Percentiles rank a stretch among this genome's conserved stretches.
These are phyloP conservation scores for Eumaeus atala DNA, from an alignment of 1,140 invertebrate species.

Conservation along the genomic window DNA sequence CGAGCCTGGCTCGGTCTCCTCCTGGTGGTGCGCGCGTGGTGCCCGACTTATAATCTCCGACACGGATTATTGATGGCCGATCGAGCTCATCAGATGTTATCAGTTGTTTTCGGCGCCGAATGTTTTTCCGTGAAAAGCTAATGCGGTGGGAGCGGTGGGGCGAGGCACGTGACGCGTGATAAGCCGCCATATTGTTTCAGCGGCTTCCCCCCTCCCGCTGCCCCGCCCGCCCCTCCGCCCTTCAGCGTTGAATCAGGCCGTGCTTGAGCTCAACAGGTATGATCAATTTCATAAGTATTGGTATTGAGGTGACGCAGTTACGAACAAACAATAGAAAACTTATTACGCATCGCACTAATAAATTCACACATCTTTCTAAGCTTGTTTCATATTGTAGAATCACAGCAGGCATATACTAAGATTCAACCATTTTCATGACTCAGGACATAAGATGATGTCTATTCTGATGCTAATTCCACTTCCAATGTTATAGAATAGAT, in stretches of 20 bases:
- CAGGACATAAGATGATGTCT: no score
- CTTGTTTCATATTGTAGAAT: neutral
- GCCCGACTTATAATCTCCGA: neutral
- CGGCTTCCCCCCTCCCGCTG: constrained; percentile 21
- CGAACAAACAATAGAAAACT: neutral
- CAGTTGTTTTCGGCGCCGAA: constrained; percentile 64
- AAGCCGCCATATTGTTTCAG: constrained; percentile 65
- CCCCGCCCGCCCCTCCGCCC: constrained; percentile 19
- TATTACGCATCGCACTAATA: neutral
- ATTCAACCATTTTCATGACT: no score
- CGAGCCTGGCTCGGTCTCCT: neutral
- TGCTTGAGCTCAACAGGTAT: constrained; percentile 16
- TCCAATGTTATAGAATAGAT: no score
- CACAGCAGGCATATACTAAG: neutral
- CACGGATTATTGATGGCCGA: constrained; percentile 61
- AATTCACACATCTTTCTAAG: no score
- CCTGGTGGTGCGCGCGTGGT: constrained; percentile 12
- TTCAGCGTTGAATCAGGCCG: constrained; percentile 26
- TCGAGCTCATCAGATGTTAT: constrained; percentile 65
- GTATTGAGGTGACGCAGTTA: neutral
- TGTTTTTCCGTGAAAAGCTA: constrained; percentile 65
- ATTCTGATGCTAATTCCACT: no score
- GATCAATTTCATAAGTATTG: constrained; percentile 11
- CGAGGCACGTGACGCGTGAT: constrained; percentile 42
- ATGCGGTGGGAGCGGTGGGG: constrained; percentile 35